Conservation (phyloP, 2,888 invertebrate genomes). For the Zaprionus lineosus region DNA sequence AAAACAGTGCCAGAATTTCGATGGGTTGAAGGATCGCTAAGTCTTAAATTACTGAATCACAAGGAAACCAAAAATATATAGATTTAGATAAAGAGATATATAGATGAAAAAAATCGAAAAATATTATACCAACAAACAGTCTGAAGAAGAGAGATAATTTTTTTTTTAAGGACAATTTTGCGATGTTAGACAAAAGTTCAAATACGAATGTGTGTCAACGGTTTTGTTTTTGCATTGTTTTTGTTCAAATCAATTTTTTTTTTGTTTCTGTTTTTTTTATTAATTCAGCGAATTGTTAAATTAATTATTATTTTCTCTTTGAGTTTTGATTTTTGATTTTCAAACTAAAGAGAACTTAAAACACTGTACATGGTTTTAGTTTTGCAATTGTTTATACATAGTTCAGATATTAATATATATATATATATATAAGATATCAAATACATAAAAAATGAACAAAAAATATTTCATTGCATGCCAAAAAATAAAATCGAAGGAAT, state of each 20-base stretch:
- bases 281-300: slow-evolving; percentile 64
- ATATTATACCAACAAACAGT: slow-evolving; percentile 28
- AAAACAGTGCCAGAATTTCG: slow-evolving; percentile 28
- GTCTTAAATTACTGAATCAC: slow-evolving; percentile 2
- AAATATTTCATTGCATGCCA: slow-evolving; percentile 52
- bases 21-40: slow-evolving; percentile 23
- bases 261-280: slow-evolving; percentile 19
- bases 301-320: slow-evolving; percentile 33
- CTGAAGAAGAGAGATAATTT: slow-evolving; percentile 37
- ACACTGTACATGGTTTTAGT: slow-evolving; percentile 64
- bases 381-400: slow-evolving; percentile 53
- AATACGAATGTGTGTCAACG: slow-evolving; percentile 76
- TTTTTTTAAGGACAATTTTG: slow-evolving; percentile 48
- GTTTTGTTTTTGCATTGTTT: slow-evolving; percentile 60
- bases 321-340: slow-evolving; percentile 15
- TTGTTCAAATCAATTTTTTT: slow-evolving; percentile 67
- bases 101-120: slow-evolving; percentile 22
- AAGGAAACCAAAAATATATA: slow-evolving; percentile 5
- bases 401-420: slow-evolving; percentile 57
- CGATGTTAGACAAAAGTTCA: slow-evolving; percentile 53
- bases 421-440: no score
- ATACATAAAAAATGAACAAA: slow-evolving; percentile 51
- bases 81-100: slow-evolving; percentile 10
- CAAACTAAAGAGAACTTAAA: slow-evolving; percentile 67
- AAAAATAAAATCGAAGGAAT: slow-evolving; percentile 28